These are phyloP conservation scores for Grapholita molesta DNA, from an alignment of 1,140 invertebrate genomes.

Conservation along the genomic window DNA sequence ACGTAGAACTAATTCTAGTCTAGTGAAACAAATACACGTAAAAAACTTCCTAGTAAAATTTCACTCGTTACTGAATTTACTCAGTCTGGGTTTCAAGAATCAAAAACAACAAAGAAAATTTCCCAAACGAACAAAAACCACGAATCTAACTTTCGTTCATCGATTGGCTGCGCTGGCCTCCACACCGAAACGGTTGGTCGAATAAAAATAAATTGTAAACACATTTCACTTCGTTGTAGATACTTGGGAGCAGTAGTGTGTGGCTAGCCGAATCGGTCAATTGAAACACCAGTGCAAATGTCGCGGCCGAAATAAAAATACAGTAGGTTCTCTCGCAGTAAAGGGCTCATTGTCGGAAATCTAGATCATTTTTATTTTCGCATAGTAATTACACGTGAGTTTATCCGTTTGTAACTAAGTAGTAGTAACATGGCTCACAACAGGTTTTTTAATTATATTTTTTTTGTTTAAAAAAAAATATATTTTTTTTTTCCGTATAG, in stretches of 20 bases:
- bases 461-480: too few species aligned
- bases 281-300: constrained; percentile 53
- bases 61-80: too few species aligned
- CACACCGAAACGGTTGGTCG: constrained; percentile 1
- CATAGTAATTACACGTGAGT: too few species aligned
- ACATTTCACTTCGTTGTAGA: constrained; percentile 7
- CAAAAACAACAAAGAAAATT: neutral
- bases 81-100: neutral
- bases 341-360: too few species aligned
- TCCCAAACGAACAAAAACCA: neutral
- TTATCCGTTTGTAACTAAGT: too few species aligned
- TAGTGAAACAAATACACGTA: too few species aligned
- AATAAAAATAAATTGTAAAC: constrained; percentile 18
- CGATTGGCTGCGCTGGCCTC: constrained; percentile 6
- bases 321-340: too few species aligned
- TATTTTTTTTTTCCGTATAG: too few species aligned
- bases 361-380: too few species aligned
- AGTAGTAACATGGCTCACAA: too few species aligned
- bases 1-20: too few species aligned
- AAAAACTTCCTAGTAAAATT: neutral
- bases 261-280: constrained; percentile 50
- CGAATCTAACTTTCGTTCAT: constrained; percentile 7
- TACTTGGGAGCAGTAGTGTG: constrained; percentile 29
- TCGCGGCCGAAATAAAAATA: constrained; percentile 23
- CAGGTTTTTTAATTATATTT: too few species aligned